These are phyloP conservation scores for Parnassius glacialis DNA, from an alignment of 2,888 invertebrate species.

Conservation along the genomic window DNA sequence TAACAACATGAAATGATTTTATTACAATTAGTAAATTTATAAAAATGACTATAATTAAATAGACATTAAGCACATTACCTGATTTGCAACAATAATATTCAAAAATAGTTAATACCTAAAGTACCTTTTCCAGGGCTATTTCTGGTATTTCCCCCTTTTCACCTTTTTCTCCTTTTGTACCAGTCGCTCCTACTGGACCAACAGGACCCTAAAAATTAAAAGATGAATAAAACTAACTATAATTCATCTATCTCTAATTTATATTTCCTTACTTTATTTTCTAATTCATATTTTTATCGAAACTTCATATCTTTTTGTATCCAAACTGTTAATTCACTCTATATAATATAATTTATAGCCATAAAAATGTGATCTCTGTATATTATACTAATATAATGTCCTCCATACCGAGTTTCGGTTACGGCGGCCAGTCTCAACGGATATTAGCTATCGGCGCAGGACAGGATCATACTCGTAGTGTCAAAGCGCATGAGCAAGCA, in stretches of 20 bases:
- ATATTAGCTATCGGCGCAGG: too few relatives aligned
- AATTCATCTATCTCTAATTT: too few relatives aligned
- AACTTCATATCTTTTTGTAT: too few relatives aligned
- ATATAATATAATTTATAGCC: too few relatives aligned
- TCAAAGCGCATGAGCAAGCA: too few relatives aligned
- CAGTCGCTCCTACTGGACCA: slow-evolving; percentile 51
- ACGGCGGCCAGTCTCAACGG: too few relatives aligned
- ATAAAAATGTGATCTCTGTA: too few relatives aligned
- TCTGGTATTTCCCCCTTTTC: slow-evolving; percentile 41
- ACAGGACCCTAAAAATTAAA: slow-evolving; percentile 52
- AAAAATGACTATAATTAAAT: neutral
- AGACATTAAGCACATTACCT: slow-evolving; percentile 1
- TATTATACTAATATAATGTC: too few relatives aligned
- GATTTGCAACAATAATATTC: slow-evolving; percentile 1
- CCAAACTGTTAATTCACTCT: too few relatives aligned
- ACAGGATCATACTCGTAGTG: too few relatives aligned
- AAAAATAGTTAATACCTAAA: slow-evolving; percentile 22
- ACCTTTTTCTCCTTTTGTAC: slow-evolving; percentile 60
- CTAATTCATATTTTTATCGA: neutral
- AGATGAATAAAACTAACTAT: neutral
- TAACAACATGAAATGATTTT: neutral
- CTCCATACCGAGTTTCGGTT: too few relatives aligned
- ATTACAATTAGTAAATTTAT: neutral
- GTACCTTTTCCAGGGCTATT: slow-evolving; percentile 49
- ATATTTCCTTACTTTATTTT: neutral